These are phyloP conservation scores for Enteromius argenteus DNA, from an alignment of 2,797 vertebrate genomes.

Conservation along the genomic window DNA sequence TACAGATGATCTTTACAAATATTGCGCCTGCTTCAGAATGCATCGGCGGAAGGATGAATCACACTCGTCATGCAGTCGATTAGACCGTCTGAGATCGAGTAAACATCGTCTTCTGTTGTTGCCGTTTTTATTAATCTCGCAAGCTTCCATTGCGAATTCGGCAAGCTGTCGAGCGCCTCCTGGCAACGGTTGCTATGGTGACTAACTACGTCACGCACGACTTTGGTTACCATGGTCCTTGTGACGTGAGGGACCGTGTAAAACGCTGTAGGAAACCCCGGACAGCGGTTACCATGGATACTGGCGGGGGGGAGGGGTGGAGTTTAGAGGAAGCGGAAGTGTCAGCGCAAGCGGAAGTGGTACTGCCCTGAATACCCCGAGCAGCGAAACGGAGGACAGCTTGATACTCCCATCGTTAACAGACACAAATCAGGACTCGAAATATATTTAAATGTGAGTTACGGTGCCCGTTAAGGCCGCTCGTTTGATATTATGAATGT, in stretches of 20 bases:
- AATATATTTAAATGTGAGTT: conserved; percentile 80
- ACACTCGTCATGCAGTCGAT: no score
- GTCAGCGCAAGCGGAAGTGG: conserved; percentile 87
- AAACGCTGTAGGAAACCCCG: conserved; percentile 78
- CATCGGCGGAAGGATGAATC: not conserved
- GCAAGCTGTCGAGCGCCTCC: conserved; percentile 62
- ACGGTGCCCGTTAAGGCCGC: conserved; percentile 44
- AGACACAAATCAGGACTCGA: conserved; percentile 77
- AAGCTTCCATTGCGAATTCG: conserved; percentile 42
- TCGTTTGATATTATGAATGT: conserved; percentile 18
- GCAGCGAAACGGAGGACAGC: conserved; percentile 83
- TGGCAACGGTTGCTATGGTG: conserved; percentile 80
- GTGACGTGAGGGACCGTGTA: conserved; percentile 82
- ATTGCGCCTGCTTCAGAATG: not conserved
- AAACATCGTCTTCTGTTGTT: conserved; percentile 1
- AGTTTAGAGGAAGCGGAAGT: conserved; percentile 88
- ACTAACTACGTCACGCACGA: conserved; percentile 77
- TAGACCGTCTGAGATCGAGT: not conserved
- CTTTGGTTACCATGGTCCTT: conserved; percentile 78
- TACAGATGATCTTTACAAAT: not conserved
- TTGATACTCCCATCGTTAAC: conserved; percentile 78
- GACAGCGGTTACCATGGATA: conserved; percentile 75
- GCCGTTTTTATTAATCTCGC: not conserved
- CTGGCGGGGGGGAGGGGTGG: conserved; percentile 78
- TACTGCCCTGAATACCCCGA: conserved; percentile 86